A percentile compares a stretch with the other conserved stretches of the same genome.
Evolutionary conservation across 2,113 vertebrate species (phyloP).

Genomic region (Gnathonemus echidnorhynchus): DNA sequence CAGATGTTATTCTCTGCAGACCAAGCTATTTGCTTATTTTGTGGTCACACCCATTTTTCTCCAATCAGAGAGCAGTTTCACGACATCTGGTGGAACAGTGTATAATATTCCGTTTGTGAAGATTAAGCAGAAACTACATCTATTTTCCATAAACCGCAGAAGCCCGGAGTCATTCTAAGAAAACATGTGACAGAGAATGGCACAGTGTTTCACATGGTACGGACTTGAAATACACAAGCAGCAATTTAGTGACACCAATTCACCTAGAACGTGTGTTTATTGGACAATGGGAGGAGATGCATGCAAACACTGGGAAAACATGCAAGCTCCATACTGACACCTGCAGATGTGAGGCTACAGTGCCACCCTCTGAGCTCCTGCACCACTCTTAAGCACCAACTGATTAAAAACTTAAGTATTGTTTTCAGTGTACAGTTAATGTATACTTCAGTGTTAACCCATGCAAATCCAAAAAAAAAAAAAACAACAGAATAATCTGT

Average conservation of each 20-base stretch:
- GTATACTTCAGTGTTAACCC: background rate
- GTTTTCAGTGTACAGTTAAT: background rate
- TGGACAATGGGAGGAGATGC: background rate
- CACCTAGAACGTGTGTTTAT: background rate
- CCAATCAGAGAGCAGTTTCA: background rate
- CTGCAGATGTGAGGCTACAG: background rate
- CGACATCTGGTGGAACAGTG: background rate
- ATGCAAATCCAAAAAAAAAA: background rate
- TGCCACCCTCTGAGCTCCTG: background rate
- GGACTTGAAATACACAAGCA: background rate
- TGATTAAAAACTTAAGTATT: background rate
- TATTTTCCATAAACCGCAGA: background rate
- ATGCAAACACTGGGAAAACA: background rate
- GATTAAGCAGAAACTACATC: background rate
- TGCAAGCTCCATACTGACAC: background rate
- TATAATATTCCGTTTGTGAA: background rate
- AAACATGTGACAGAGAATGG: background rate
- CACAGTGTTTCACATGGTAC: background rate
- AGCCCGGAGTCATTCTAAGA: background rate
- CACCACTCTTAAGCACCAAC: background rate
- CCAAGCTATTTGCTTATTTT: background rate
- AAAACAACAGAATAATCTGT: background rate
- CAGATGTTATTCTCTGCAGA: background rate
- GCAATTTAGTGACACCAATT: background rate
- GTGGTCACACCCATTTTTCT: background rate